Evolutionary conservation across 2,888 invertebrate genomes (phyloP), one percentile per base, ranked within the genome.

Genomic region (Parelbella ahira): DNA sequence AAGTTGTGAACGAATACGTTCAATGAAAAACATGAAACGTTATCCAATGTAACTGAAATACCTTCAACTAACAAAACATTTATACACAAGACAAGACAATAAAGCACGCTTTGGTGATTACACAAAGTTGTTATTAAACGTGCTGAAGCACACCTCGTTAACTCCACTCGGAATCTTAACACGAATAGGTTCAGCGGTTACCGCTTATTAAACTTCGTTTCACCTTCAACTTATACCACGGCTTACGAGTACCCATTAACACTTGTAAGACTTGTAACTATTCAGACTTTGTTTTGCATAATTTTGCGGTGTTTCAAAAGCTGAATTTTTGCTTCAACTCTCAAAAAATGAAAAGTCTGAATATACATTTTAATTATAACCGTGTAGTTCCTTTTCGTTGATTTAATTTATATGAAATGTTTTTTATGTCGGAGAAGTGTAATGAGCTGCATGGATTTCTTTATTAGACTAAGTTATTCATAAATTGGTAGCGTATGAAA

Each of bases 151-250:
- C 51, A 57, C 56, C 54, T 58, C 53, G 54, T 60, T 58, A 61
- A 48, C 51, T 58, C 47, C 24, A 51, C 48, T 50, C 47, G 49
- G 49, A 48, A 53, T 54, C 55, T 54, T 58, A 60, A 57, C 62
- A 60, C 56, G 62, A 55, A 56, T 56, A 50, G 56, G 51, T 63
- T 41, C 32, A 27, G 72, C 50, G 72, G 75, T 74, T 60, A 56
- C 52, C 61, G 66, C 69, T 71, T 75, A 76, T 78, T 78, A 74
- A 77, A 78, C 64, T 77, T 75, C 59, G 49, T 56, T 49, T 47
- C 44, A 46, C 53, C 49, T 51, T 48, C 45, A 58, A 50, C 47
- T 50, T 53, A 50, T 50, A 51, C 48, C 46, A 45, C 37, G 46
- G 51, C 46, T 51, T 50, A 48, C 45, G 48, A 51, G 51, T 47